Evolutionary conservation across 53 echinoderm and acorn worm genomes (phyloP), one percentile per base, ranked within the genome.

Genomic region (Echinometra lucunter): DNA sequence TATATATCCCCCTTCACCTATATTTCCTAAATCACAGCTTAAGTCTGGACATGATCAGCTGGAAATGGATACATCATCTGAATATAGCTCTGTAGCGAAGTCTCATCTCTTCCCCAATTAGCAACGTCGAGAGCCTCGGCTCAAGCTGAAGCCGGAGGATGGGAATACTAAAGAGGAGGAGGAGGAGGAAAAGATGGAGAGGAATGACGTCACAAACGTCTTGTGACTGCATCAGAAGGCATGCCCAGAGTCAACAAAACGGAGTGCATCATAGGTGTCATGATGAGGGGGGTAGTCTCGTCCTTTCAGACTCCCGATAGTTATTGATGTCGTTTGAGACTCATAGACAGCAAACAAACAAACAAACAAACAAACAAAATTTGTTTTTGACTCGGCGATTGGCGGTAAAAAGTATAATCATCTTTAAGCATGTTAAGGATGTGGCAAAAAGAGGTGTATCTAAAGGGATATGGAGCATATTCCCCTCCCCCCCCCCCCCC

Each of bases 171-270:
- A 55, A 56, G 49, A 88, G 78, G 78, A 78, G 40, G 78, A 72
- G 72, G 72, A 72, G 72, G 72, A 72, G 32, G 35, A 35, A n/a
- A 78, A 78, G 88, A 88, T 47, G 88, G 88, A 49, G 88, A 88
- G 49, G 55, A 11, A 63, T 90, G 90, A 90, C 90, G 90, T 90
- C 90, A 90, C 90, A 37, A 40, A 37, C 38, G 63, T 60, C 38
- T 66, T 32, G 90, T 90, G 90, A 90, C 90, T 60, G 90, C 90
- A 90, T 90, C 90, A 66, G 66, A 90, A 58, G 90, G 90, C 90
- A 90, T 90, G 57, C 63, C 90, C 37, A 90, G 37, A 58, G 58
- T 90, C 90, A 90, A 90, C 66, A 89, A 70, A 34, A 70, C n/a
- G 72, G 4, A 78, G 78, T 23, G 78, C 38, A 78, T 78, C 78